Percentiles rank a stretch among this genome's conserved stretches.
Evolutionary conservation across 2,113 vertebrate genomes (phyloP).

Genomic region (Bufo gargarizans): DNA sequence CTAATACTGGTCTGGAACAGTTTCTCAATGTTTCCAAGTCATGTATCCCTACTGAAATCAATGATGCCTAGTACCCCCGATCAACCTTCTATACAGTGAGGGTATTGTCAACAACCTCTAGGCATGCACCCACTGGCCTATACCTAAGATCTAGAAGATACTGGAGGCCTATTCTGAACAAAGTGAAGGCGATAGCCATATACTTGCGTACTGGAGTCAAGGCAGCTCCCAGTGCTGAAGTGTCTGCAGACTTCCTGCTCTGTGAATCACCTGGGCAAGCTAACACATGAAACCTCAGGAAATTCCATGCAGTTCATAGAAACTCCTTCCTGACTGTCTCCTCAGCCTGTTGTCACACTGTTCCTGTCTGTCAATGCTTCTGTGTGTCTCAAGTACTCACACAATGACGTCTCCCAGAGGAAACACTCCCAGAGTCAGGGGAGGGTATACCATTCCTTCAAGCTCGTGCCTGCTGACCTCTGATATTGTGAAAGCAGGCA

Average conservation of each 20-base stretch:
- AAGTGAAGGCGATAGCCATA: neutral
- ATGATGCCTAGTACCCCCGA: no score
- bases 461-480: neutral
- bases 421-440: slow-evolving; percentile 16
- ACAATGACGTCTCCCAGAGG: slow-evolving; percentile 39
- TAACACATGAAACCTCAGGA: no score
- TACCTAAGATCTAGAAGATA: no score
- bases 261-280: slow-evolving; percentile 16
- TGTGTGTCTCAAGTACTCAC: neutral
- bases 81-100: no score
- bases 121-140: no score
- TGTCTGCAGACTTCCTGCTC: slow-evolving; percentile 33
- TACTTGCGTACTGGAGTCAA: neutral
- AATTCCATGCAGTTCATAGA: neutral
- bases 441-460: neutral
- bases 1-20: no score
- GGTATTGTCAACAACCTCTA: no score
- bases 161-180: neutral
- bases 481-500: neutral
- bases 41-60: no score
- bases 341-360: neutral
- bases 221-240: neutral
- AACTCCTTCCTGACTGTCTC: neutral
- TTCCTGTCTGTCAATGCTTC: neutral
- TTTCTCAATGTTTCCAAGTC: no score